Evolutionary conservation across 2,113 vertebrate species (phyloP), one percentile per base, ranked within the genome.

Genomic region (Microcebus griseorufus): DNA sequence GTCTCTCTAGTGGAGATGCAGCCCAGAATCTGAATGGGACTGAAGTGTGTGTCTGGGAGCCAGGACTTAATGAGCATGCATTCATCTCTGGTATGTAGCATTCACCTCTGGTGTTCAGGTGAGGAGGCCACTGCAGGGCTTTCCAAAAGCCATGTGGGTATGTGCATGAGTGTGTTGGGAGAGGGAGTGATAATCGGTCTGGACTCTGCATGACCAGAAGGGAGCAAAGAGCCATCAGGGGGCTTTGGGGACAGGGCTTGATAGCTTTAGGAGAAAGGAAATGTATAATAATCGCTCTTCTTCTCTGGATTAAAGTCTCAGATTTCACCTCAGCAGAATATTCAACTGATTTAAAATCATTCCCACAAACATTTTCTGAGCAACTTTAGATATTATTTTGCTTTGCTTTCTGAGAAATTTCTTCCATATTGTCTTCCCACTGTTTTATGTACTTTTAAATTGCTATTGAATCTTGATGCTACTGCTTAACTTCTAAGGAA

Each of bases 371-470:
- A 60, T 88, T 92, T 80, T 72, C 27, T 83, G 90, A 87, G 58
- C 2, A n/a, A 3, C 16, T 58, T 60, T 93, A 72, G 14, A 37
- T 84, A 76, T 34, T 60, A 84, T 91, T 96, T 94, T 95, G 32
- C 18, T 91, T 93, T 81, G 55, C 58, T 92, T 95, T 70, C 34
- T 23, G 73, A 16, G 29, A 76, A 84, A 45, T 75, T 86, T 87
- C 67, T 93, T 89, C 20, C 18, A 23, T 48, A 76, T 84, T 94
- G 48, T 89, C 23, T 87, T 72, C 16, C 25, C 23, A 34, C 4
- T 79, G 11, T n/a, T 79, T 83, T 72, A 60, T 84, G 25, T 17
- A 45, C 14, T 91, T 93, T 80, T 67, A 96, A 82, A 51, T 94
- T 81, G 42, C 20, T 51, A 25, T 48, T 78, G 3, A 45, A 65